Evolutionary conservation across 2,113 vertebrate species (phyloP), one percentile per base, ranked within the genome.

Genomic region (Lichenostomus cassidix): DNA sequence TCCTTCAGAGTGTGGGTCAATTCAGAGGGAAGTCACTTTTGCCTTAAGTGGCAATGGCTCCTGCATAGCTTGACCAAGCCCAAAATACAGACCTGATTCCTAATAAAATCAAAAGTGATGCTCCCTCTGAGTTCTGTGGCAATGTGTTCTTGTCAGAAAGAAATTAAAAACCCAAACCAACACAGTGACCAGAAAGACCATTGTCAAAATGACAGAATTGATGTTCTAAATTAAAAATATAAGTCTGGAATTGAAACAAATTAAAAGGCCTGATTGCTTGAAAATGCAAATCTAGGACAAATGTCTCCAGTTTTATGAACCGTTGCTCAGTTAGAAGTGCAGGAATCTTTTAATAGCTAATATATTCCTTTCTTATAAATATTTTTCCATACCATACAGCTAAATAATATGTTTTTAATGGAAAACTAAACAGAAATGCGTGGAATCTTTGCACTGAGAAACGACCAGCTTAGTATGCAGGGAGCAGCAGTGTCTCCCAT

Each of bases 391-490:
- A 27, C 23, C 70, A 3, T 77, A 17, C 44, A 73, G 11, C 3
- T 52, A 19, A 90, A 79, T 9, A 83, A 42, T 62, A 44, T 68
- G 14, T 41, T 83, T 95, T 88, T 80, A 85, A 91, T 35, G 63
- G 46, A 56, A 78, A 92, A 62, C 10, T 49, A 52, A 91, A 71
- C 37, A 82, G 44, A 58, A n/a, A 68, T 35, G 56, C 89, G 58
- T 7, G 13, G 27, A 69, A 73, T 90, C 39, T 46, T 85, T 77
- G 60, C 62, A 23, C 33, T 73, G 64, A 74, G 75, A 80, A 89
- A 74, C 55, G 60, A 20, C 59, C 85, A 91, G 47, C 44, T 96
- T 93, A 74, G 82, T 77, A 95, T 95, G 87, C 90, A 70, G 80
- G 71, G 63, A 42, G 10, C 59, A 76, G 35, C 68, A 17, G 46